Percentiles rank a stretch among this genome's conserved stretches.
These are phyloP conservation scores for Theocolax elegans DNA, from an alignment of 1,140 invertebrate species.

Conservation along the genomic window DNA sequence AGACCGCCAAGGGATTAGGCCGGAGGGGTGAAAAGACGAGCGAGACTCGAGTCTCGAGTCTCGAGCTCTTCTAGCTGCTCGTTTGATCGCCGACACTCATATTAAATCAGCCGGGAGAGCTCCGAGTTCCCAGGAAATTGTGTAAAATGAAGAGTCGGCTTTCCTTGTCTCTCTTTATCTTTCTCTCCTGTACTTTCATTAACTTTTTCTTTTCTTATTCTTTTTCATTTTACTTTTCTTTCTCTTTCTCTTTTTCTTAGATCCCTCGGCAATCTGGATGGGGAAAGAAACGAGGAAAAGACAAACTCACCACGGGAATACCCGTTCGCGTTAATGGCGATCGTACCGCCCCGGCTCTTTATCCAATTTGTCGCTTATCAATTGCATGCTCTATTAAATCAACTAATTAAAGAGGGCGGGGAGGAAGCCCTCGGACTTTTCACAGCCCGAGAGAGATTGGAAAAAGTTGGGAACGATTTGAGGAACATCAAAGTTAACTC, in stretches of 20 bases:
- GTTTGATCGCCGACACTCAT: conserved; percentile 51
- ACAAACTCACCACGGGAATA: conserved; percentile 18
- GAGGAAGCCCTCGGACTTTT: neutral
- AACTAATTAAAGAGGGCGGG: conserved; percentile 19
- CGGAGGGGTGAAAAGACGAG: neutral
- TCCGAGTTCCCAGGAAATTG: conserved; percentile 50
- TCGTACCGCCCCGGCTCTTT: neutral
- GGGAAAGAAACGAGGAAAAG: conserved; percentile 24
- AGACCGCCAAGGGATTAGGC: conserved; percentile 45
- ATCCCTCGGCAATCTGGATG: too few species aligned
- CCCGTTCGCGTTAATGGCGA: conserved; percentile 26
- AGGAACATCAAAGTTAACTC: neutral
- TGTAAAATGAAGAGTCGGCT: conserved; percentile 58
- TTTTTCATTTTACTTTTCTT: neutral
- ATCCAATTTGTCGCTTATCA: conserved; percentile 40
- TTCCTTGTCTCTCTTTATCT: too few species aligned
- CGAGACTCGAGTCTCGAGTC: neutral
- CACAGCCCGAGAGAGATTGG: neutral
- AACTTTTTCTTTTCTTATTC: conserved; percentile 4
- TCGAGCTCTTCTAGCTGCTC: conserved; percentile 41
- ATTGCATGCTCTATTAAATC: conserved; percentile 28
- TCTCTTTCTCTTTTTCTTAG: neutral
- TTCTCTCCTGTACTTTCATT: conserved; percentile 24
- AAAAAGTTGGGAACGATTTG: conserved; percentile 4
- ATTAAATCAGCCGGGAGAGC: conserved; percentile 53